Base-by-base conservation (phyloP, 2,113 vertebrate genomes). In the Heterochromis multidens region DNA sequence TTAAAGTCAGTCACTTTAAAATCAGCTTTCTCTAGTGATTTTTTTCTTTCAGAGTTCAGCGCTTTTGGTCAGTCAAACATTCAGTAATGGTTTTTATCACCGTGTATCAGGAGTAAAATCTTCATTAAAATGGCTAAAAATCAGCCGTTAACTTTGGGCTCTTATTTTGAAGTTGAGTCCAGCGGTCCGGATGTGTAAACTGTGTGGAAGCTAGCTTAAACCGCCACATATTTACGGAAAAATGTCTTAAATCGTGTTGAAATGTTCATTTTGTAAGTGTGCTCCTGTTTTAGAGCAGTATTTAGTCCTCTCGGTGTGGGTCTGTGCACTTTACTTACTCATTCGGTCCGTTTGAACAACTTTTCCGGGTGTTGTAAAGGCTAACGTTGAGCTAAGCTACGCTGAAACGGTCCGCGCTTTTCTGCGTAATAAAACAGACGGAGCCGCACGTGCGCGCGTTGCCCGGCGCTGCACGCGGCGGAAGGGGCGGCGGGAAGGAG, bases 401-500 rank as follows among this genome's bases (percentile, higher is more conserved):
- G n/a, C n/a, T n/a, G n/a, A n/a, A n/a, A n/a, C n/a, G n/a, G n/a
- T n/a, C n/a, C n/a, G n/a, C n/a, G n/a, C n/a, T n/a, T n/a, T n/a
- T n/a, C n/a, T n/a, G n/a, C n/a, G n/a, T n/a, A n/a, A n/a, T n/a
- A n/a, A n/a, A n/a, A n/a, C n/a, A n/a, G n/a, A n/a, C n/a, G n/a
- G n/a, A 76, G 35, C 7, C 0, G 46, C 83, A 77, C 59, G 85
- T 2, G 72, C 61, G 5, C 79, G 3, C 29, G 23, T 23, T 2
- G 63, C n/a, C 76, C 77, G 79, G 79, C 57, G 9, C 40, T 33
- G 14, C 54, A 57, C 31, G 33, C 65, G 1, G 16, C 27, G 56
- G 91, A 91, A 90, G 88, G n/a, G 89, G 78, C 63, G 80, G 81
- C 88, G 6, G 29, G 77, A 76, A 90, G 92, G 92, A 77, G 92